A percentile compares a stretch with the other conserved stretches of the same genome.
Evolutionary conservation across 1,140 invertebrate species (phyloP).

Genomic region (Globodera ellingtonae): DNA sequence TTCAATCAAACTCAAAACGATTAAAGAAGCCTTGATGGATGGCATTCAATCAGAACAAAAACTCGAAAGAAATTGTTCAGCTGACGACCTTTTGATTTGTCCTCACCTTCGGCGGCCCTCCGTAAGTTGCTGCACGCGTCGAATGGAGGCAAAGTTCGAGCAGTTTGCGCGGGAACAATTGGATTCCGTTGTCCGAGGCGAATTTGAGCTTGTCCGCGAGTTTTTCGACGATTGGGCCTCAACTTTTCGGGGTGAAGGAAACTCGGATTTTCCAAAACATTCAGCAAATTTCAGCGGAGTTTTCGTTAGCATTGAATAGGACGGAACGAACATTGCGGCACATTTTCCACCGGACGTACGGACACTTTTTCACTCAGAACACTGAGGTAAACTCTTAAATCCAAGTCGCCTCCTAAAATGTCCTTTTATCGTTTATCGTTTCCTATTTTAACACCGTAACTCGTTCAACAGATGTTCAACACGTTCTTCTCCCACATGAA

Average conservation of each 20-base stretch:
- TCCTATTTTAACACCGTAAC: neutral
- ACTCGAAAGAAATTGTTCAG: slow-evolving; percentile 5
- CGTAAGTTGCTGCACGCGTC: slow-evolving; percentile 9
- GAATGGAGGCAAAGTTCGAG: slow-evolving; percentile 19
- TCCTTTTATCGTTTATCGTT: neutral
- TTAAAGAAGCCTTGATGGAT: neutral
- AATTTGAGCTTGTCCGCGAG: slow-evolving; percentile 2
- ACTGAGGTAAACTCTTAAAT: slow-evolving; percentile 5
- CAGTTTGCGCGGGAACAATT: slow-evolving; percentile 10
- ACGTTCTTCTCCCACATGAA: slow-evolving; percentile 16
- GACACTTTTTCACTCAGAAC: slow-evolving; percentile 23
- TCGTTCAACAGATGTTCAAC: neutral
- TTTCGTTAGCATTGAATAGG: slow-evolving; percentile 12
- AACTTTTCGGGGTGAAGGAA: slow-evolving; percentile 6
- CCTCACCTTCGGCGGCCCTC: neutral
- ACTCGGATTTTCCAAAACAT: neutral
- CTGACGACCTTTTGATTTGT: slow-evolving; percentile 5
- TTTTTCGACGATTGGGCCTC: slow-evolving; percentile 13
- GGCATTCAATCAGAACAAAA: neutral
- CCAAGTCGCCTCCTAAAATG: neutral
- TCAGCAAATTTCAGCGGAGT: neutral
- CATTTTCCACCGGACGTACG: slow-evolving; percentile 18
- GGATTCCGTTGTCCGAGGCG: neutral
- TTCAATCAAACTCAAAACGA: neutral
- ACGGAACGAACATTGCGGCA: slow-evolving; percentile 9